Conservation (phyloP, 2,888 invertebrate species). For the Agrotis exclamationis region DNA sequence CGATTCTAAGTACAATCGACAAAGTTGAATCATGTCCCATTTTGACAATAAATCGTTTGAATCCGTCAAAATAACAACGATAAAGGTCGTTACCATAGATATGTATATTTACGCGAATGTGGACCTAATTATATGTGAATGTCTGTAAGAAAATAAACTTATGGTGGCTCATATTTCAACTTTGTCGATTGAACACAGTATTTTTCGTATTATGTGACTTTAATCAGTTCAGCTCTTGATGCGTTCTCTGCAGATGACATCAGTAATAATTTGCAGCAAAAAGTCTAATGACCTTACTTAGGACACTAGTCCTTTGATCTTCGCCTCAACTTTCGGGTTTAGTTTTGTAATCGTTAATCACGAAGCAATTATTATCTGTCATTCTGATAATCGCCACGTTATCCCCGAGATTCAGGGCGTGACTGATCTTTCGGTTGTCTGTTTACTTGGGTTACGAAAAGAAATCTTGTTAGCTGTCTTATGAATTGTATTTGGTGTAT, state of each 20-base stretch:
- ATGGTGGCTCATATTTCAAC: too few relatives aligned
- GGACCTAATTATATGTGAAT: too few relatives aligned
- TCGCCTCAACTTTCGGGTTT: conserved; percentile 6
- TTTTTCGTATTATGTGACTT: neutral
- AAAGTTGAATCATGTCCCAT: too few relatives aligned
- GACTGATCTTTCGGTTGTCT: neutral
- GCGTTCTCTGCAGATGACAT: neutral
- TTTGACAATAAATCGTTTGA: too few relatives aligned
- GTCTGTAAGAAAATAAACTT: too few relatives aligned
- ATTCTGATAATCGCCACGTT: conserved; percentile 8
- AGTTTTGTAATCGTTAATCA: conserved; percentile 39
- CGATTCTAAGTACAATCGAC: neutral
- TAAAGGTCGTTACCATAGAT: too few relatives aligned
- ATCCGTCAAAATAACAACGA: too few relatives aligned
- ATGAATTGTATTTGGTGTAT: too few relatives aligned
- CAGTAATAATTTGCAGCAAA: conserved; percentile 33
- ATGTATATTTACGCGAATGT: too few relatives aligned
- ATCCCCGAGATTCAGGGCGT: neutral
- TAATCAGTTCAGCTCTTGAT: neutral
- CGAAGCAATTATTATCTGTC: conserved; percentile 36
- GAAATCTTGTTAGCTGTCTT: neutral
- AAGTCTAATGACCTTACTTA: conserved; percentile 10
- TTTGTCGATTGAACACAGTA: too few relatives aligned
- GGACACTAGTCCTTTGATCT: conserved; percentile 2
- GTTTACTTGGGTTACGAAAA: neutral